Percentiles rank a stretch among this genome's conserved stretches.
Evolutionary conservation across 1,140 invertebrate genomes (phyloP).

Genomic region (Lanistes nyassanus): DNA sequence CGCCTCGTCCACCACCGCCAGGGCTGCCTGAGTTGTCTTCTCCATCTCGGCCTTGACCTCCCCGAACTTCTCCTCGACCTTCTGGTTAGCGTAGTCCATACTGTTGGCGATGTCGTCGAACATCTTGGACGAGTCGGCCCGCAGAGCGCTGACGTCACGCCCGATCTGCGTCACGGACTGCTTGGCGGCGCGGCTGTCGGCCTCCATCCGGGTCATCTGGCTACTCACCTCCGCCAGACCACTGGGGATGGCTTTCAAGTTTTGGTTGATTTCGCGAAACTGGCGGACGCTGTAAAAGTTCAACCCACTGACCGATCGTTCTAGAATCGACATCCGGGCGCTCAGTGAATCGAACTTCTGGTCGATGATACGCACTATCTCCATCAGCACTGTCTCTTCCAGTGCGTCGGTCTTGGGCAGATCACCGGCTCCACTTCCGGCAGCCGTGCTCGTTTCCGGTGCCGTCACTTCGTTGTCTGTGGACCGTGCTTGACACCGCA

Average conservation of each 20-base stretch:
- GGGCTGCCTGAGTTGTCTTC: not conserved
- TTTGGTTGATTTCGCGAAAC: slow-evolving; percentile 32
- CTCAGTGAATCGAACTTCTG: slow-evolving; percentile 49
- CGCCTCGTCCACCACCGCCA: not conserved
- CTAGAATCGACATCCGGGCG: slow-evolving; percentile 38
- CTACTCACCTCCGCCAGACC: slow-evolving; percentile 6
- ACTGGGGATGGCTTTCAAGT: slow-evolving; percentile 10
- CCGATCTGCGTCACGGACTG: slow-evolving; percentile 11
- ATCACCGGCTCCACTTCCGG: no score
- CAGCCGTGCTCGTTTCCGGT: no score
- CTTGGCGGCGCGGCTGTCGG: slow-evolving; percentile 16
- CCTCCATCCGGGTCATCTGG: slow-evolving; percentile 14
- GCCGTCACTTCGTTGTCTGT: no score
- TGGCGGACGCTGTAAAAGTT: slow-evolving; percentile 46
- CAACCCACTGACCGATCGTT: slow-evolving; percentile 40
- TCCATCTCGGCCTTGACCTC: slow-evolving; percentile 22
- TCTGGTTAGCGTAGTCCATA: slow-evolving; percentile 32
- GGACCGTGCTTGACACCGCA: no score
- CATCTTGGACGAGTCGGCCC: slow-evolving; percentile 16
- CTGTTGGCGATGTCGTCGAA: slow-evolving; percentile 40
- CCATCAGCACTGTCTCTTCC: slow-evolving; percentile 38
- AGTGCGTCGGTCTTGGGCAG: slow-evolving; percentile 17
- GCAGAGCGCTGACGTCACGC: slow-evolving; percentile 15
- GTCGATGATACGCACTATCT: slow-evolving; percentile 44
- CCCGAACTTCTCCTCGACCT: slow-evolving; percentile 25